Conservation (phyloP, 2,113 vertebrate species). For the Ovis aries region ARS-UI_Ramb_v3.0 NC_056070.1:14608001-14608500, state of each 20-base stretch:
- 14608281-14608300: slow-evolving; percentile 34
- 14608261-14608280: background rate
- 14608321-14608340: slow-evolving; percentile 34
- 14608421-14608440: background rate
- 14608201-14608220: background rate
- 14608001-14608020: background rate
- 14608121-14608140: background rate
- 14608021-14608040: too few relatives aligned
- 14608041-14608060: background rate
- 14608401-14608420: slow-evolving; percentile 54
- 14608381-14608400: slow-evolving; percentile 47
- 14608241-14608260: background rate
- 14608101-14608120: background rate
- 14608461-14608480: background rate
- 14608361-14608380: slow-evolving; percentile 63
- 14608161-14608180: background rate
- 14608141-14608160: background rate
- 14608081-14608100: background rate
- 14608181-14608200: background rate
- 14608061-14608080: background rate
- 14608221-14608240: background rate
- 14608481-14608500: background rate
- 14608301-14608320: background rate
- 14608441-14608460: background rate
- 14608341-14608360: background rate